Evolutionary conservation across 2,797 vertebrate species (phyloP).

Genomic region (Linurgus olivaceus): DNA sequence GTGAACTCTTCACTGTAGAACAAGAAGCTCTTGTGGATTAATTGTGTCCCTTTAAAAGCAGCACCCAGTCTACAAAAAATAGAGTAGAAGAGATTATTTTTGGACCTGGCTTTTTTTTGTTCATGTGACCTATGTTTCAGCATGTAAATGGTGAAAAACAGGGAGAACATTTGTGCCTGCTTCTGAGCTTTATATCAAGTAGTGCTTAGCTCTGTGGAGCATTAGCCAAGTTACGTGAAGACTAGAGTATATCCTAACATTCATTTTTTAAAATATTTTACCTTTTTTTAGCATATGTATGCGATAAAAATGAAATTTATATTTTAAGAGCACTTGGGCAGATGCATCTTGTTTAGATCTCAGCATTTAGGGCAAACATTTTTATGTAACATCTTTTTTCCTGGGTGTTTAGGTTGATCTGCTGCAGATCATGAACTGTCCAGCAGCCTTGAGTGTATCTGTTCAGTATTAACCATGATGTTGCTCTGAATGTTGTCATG

Average conservation of each 20-base stretch:
- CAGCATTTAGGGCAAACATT: constrained; percentile 16
- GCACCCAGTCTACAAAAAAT: constrained; percentile 25
- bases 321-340: constrained; percentile 63
- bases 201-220: constrained; percentile 57
- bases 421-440: constrained; percentile 63
- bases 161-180: constrained; percentile 71
- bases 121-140: constrained; percentile 67
- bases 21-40: constrained; percentile 43
- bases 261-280: constrained; percentile 38
- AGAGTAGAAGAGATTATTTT: constrained; percentile 63
- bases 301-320: constrained; percentile 67
- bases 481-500: constrained; percentile 71
- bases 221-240: constrained; percentile 60
- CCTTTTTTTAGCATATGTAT: constrained; percentile 66
- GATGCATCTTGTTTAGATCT: constrained; percentile 61
- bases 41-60: constrained; percentile 49
- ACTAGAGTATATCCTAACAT: constrained; percentile 64
- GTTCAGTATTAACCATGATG: constrained; percentile 70
- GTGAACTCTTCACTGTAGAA: constrained; percentile 58
- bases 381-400: constrained; percentile 7
- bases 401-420: constrained; percentile 3
- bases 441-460: constrained; percentile 42
- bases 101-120: constrained; percentile 46
- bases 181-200: constrained; percentile 68
- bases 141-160: constrained; percentile 73